Evolutionary conservation across 1,140 invertebrate genomes (phyloP).

Genomic region (Zelostemma sp.): DNA sequence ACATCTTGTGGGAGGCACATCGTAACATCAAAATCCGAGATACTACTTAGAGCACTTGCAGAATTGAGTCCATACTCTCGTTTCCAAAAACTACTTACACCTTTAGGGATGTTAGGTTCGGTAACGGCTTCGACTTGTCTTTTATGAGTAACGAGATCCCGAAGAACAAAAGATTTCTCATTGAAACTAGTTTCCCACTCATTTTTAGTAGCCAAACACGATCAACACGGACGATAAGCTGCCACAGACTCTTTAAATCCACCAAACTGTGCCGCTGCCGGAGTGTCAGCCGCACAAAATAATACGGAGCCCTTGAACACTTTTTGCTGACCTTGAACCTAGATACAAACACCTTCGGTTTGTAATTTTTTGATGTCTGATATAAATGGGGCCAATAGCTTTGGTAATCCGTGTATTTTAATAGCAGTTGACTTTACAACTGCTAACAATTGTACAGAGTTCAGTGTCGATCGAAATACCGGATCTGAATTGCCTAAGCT

Average conservation of each 20-base stretch:
- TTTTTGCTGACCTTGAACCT: slow-evolving; percentile 1
- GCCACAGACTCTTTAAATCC: slow-evolving; percentile 46
- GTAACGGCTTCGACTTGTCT: slow-evolving; percentile 23
- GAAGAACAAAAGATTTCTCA: slow-evolving; percentile 19
- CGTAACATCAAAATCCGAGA: slow-evolving; percentile 32
- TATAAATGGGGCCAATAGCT: slow-evolving; percentile 23
- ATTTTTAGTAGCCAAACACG: slow-evolving; percentile 30
- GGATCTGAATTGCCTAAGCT: slow-evolving; percentile 23
- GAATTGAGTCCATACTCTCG: slow-evolving; percentile 34
- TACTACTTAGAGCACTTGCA: slow-evolving; percentile 11
- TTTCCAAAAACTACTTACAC: slow-evolving; percentile 21
- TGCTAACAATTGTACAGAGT: slow-evolving; percentile 10
- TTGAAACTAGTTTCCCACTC: slow-evolving; percentile 25
- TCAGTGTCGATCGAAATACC: slow-evolving; percentile 10
- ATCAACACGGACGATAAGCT: slow-evolving; percentile 37
- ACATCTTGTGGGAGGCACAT: slow-evolving; percentile 43
- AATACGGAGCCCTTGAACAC: slow-evolving; percentile 41
- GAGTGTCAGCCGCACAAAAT: slow-evolving; percentile 41
- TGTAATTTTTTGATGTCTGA: slow-evolving; percentile 14
- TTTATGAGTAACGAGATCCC: slow-evolving; percentile 19
- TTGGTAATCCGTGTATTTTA: slow-evolving; percentile 24
- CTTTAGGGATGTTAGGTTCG: slow-evolving; percentile 2
- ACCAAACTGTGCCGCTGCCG: slow-evolving; percentile 35
- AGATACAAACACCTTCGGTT: slow-evolving; percentile 15
- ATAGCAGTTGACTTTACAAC: slow-evolving; percentile 13